Evolutionary conservation across 2,113 vertebrate genomes (phyloP).

Genomic region (Amphiprion ocellaris): DNA sequence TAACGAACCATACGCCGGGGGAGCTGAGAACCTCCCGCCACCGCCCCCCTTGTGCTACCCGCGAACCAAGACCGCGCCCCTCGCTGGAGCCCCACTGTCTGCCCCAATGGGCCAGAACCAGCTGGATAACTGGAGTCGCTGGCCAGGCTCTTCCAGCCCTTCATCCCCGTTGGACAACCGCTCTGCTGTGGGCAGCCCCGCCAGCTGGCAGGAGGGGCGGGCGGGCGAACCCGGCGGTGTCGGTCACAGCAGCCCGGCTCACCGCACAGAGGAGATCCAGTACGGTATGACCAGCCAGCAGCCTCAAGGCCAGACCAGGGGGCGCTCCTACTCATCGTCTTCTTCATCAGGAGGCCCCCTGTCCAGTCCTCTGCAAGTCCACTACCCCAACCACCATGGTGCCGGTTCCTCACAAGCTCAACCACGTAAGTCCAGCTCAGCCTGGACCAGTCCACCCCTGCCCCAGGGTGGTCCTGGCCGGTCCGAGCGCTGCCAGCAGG

Average conservation of each 20-base stretch:
- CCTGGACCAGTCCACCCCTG: slow-evolving; percentile 81
- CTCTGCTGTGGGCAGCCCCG: slow-evolving; percentile 69
- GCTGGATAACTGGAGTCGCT: slow-evolving; percentile 85
- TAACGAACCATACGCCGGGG: slow-evolving; percentile 91
- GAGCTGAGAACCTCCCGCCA: slow-evolving; percentile 92
- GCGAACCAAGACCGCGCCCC: slow-evolving; percentile 85
- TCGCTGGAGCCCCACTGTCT: slow-evolving; percentile 69
- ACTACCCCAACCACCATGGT: slow-evolving; percentile 79
- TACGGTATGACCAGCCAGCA: slow-evolving; percentile 86
- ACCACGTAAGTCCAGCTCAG: slow-evolving; percentile 58
- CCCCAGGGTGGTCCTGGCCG: slow-evolving; percentile 67
- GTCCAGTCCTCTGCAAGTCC: slow-evolving; percentile 80
- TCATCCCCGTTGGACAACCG: slow-evolving; percentile 83
- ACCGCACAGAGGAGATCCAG: slow-evolving; percentile 85
- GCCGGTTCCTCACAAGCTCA: slow-evolving; percentile 72
- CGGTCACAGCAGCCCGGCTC: slow-evolving; percentile 84
- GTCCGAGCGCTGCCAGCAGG: slow-evolving; percentile 87
- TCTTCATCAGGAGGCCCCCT: slow-evolving; percentile 83
- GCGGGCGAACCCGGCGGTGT: slow-evolving; percentile 74
- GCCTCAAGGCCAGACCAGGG: slow-evolving; percentile 78
- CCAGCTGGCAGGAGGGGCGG: slow-evolving; percentile 79
- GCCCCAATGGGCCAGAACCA: slow-evolving; percentile 82
- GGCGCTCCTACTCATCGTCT: slow-evolving; percentile 83
- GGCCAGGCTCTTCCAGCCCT: slow-evolving; percentile 79
- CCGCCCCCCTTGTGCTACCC: slow-evolving; percentile 94